phyloP scores from a whole-genome alignment of 2,113 vertebrate species.

The Anolis sagrei region DNA sequence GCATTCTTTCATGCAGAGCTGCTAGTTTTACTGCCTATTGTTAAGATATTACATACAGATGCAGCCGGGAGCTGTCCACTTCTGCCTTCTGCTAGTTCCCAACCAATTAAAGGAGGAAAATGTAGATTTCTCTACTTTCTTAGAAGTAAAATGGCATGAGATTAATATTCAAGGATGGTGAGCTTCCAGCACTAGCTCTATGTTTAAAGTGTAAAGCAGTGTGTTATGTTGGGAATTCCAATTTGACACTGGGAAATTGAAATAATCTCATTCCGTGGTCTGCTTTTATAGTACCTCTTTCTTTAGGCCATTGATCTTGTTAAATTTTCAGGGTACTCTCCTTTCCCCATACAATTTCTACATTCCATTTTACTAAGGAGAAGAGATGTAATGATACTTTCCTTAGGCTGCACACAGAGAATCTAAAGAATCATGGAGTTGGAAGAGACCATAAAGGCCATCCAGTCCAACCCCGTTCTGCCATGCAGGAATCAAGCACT shows the following conservation, averaged over 20 bases:
- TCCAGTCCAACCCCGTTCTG: no score
- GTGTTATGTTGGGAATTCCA: not conserved
- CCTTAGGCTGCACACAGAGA: not conserved
- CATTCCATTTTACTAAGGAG: not conserved
- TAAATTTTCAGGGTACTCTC: not conserved
- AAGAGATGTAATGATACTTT: not conserved
- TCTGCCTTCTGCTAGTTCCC: conserved; percentile 54
- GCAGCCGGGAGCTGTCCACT: conserved; percentile 61
- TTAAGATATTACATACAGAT: conserved; percentile 63
- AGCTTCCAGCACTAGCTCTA: not conserved
- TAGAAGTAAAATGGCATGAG: conserved; percentile 38
- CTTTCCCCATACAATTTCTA: not conserved
- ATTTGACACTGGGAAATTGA: not conserved
- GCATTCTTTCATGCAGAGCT: conserved; percentile 52
- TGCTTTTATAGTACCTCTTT: not conserved
- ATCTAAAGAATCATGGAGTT: no score
- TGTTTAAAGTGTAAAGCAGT: not conserved
- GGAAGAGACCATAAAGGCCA: no score
- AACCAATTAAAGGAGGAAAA: conserved; percentile 64
- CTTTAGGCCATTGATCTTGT: not conserved
- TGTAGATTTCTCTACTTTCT: conserved; percentile 62
- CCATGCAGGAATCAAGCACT: no score
- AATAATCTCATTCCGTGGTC: not conserved
- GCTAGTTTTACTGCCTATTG: conserved; percentile 64
- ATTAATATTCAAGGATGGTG: conserved; percentile 34